Conservation (phyloP, 2,113 vertebrate genomes). For the Sylvilagus bachmani region DNA sequence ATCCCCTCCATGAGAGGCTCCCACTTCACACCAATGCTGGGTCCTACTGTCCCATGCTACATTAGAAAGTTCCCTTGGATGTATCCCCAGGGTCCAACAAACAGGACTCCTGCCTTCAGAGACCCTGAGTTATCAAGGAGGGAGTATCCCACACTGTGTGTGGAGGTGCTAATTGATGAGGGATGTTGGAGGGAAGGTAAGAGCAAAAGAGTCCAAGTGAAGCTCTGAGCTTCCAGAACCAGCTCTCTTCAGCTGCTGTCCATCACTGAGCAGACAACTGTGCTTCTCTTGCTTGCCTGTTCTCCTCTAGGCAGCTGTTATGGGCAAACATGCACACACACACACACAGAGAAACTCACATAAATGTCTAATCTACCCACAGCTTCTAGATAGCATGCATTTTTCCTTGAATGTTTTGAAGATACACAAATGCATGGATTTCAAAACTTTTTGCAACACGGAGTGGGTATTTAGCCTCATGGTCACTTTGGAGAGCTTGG, state of each 20-base stretch:
- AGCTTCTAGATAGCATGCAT: too few relatives aligned
- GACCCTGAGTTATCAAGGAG: background rate
- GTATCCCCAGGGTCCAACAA: background rate
- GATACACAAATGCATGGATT: too few relatives aligned
- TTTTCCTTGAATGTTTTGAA: too few relatives aligned
- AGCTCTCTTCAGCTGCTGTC: background rate
- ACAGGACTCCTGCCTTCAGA: background rate
- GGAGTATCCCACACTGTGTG: background rate
- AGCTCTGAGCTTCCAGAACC: background rate
- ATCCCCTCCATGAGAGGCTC: background rate
- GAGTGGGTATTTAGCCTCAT: too few relatives aligned
- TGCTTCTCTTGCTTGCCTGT: background rate
- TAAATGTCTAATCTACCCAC: too few relatives aligned
- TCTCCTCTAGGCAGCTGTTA: background rate
- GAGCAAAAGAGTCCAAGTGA: background rate
- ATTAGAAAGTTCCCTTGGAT: background rate
- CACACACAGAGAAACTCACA: background rate
- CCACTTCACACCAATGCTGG: background rate
- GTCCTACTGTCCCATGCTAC: background rate
- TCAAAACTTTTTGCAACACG: too few relatives aligned
- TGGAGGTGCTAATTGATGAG: background rate
- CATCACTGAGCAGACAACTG: background rate
- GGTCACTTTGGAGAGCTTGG: too few relatives aligned
- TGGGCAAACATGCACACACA: background rate
- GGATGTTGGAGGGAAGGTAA: rapidly evolving